Base-by-base conservation (phyloP, 1,140 invertebrate species). In the Trichogramma pretiosum region DNA sequence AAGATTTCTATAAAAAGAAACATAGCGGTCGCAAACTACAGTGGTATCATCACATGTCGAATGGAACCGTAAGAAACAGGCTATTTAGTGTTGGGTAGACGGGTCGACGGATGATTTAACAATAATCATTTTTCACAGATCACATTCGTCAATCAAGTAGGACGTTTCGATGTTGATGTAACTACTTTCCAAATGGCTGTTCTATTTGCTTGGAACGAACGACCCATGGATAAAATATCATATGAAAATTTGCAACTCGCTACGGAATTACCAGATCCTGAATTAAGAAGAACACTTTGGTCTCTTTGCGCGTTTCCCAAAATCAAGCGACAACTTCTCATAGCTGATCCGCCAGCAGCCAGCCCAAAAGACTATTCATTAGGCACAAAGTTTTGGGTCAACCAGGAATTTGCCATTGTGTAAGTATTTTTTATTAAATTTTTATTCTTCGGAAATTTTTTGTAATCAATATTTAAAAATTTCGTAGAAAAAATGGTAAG, bases 41-140 rank as follows among this genome's bases (percentile, higher is more conserved):
- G 71, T 99, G 97, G 97, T 95, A 98, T 70, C 94, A 99, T 77
- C 93, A 98, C 59, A 98, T 99, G 93, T 97, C 94, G 36, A 98
- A 98, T 77, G 96, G 95, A 57, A 94, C 92, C 24, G 79, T 84
- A 75, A 9, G 5, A 1, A 34, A 38, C 33, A 34, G n/a, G 13
- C 13, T 30, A 30, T 30, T 9, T 7, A 30, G 13, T 19, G 7
- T 23, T 42, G 11, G 3, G n/a, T 39, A 17, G 7, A 36, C 18
- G 28, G n/a, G 10, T 43, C 22, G 11, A 42, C 28, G 38, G 11
- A 28, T 17, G 32, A 21, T 43, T 50, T 42, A 48, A 42, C 14
- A 17, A n/a, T 28, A 41, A 17, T 22, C 16, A 39, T 51, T 30
- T 41, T 48, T 34, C 35, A 14, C 64, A 86, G 82, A 93, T 98